A percentile compares a stretch with the other conserved stretches of the same genome.
These are phyloP conservation scores for Himalopsyche tibetana DNA, from an alignment of 2,888 invertebrate species.

Conservation along the genomic window DNA sequence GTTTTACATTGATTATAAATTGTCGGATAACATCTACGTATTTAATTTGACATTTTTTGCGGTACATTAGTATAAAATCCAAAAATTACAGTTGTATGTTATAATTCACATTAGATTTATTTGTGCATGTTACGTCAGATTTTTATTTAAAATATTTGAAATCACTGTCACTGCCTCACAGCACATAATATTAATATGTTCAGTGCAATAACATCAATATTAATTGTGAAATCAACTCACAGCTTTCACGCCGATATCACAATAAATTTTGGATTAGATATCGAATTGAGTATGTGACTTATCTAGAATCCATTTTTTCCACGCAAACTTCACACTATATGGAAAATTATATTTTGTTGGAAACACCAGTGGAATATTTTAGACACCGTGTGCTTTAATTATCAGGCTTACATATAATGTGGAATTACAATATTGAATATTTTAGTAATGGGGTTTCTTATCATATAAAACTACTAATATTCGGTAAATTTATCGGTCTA, in stretches of 20 bases:
- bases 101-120: background rate
- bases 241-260: too few species aligned
- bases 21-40: background rate
- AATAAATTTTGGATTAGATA: too few species aligned
- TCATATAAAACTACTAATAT: background rate
- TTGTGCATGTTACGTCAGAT: background rate
- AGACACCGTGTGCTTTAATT: conserved; percentile 8
- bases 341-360: background rate
- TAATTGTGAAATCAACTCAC: too few species aligned
- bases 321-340: too few species aligned
- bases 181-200: too few species aligned
- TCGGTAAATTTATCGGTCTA: background rate
- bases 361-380: conserved; percentile 14
- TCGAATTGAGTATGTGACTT: too few species aligned
- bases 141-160: too few species aligned
- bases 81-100: background rate
- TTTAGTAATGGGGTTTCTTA: conserved; percentile 10
- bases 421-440: background rate
- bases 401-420: background rate
- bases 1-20: conserved; percentile 8
- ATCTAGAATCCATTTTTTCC: too few species aligned
- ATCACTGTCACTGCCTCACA: too few species aligned
- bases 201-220: too few species aligned
- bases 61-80: too few species aligned
- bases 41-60: background rate